Evolutionary conservation across 2,113 vertebrate species (phyloP), one percentile per base, ranked within the genome.

Genomic region (Paralichthys olivaceus): DNA sequence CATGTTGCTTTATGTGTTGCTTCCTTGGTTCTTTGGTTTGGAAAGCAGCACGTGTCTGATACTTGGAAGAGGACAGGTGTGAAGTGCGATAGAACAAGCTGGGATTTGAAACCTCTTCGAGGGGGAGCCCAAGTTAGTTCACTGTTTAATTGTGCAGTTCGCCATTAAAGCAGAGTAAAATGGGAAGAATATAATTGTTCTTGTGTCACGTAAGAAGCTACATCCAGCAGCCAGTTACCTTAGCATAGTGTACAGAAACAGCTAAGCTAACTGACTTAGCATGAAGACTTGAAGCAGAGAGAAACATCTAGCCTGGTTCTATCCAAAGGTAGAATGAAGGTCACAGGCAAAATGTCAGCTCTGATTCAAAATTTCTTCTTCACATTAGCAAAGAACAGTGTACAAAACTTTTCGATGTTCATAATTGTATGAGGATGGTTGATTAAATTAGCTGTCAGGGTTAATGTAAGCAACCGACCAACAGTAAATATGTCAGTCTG

Each of bases 1-100:
- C 28, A 45, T 55, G 20, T 60, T 28, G n/a, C 53, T 80, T 70
- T 25, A 17, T 25, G 5, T 47, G 28, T 56, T 57, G 45, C 51
- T 9, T 57, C 20, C 29, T 45, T 40, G 40, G 40, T 37, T 63
- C 25, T 54, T 37, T 43, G 4, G 20, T 71, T 11, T 57, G 20
- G 63, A 72, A 40, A 53, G 13, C 49, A 7, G 17, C 19, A 6
- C 19, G 47, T 20, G 47, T 2, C 13, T 4, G 7, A 19, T 53
- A 11, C 20, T n/a, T n/a, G 20, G 8, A 9, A n/a, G 53, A 64
- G 9, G 20, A 58, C 7, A 54, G 12, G n/a, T 13, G 15, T 53
- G 49, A 45, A 62, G 62, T 19, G 11, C 13, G 29, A 62, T 3
- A 49, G 45, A 5, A 49, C 17, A 49, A 49, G 17, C 45, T 49